Base-by-base conservation (phyloP, 2,113 vertebrate species). In the Hippotragus niger region DNA sequence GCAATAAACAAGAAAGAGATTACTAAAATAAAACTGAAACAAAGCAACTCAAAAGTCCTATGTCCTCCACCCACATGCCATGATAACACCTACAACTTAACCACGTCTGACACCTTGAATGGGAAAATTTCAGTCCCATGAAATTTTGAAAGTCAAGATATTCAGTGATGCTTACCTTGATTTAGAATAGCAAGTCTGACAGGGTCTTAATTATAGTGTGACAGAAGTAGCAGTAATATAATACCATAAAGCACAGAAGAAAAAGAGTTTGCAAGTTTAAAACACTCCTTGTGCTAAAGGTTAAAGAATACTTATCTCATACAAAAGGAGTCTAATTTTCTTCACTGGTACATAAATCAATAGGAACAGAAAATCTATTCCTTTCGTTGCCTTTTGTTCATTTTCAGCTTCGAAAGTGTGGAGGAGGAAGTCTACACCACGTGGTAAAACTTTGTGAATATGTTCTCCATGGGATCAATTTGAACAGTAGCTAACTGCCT, bases 131-230 rank as follows among this genome's bases (percentile, higher is more conserved):
- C 53, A 96, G 43, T 11, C 27, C 81, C 81, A 85, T 36, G 31
- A 4, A 6, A 29, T 95, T 94, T 95, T 91, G 87, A 98, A 94
- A 13, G 6, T 88, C 80, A 96, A 97, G 81, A 95, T 97, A 97
- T 95, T 98, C 50, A 86, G 64, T 94, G 96, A 91, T 85, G 87
- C 83, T 97, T 97, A 98, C 47, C 90, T 95, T 90, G 50, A 82
- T 88, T 94, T 83, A 98, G 89, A 97, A 98, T 93, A 98, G 83
- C 58, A 97, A 96, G 88, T 88, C 90, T 98, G 29, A 95, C 98
- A 95, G 31, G 91, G 31, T 86, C 95, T 97, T 98, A 96, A 98
- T 98, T 98, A 97, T 25, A 97, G 93, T 50, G 78, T 83, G 95
- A 55, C 4, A 92, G 94, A 91, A 82, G 58, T 88, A 83, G 83